phyloP scores from a whole-genome alignment of 64 coral and sea anemone species.

The Acropora yongei region DNA sequence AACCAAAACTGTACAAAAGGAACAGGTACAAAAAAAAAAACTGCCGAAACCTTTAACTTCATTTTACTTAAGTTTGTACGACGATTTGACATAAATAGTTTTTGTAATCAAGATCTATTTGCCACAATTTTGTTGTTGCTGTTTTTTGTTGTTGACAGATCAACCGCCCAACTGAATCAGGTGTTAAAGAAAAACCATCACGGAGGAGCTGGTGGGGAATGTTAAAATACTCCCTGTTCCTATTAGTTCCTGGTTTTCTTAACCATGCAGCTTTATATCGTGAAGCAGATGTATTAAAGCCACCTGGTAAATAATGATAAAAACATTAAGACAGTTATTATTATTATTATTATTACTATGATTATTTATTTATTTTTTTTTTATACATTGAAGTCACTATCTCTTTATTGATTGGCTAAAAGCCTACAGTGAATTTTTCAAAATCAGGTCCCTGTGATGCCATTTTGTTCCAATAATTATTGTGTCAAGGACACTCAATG shows the following conservation, averaged over 20 bases:
- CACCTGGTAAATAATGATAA: constrained; percentile 18
- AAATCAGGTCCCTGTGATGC: no score
- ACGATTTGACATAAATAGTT: not conserved
- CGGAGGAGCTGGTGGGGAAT: constrained; percentile 24
- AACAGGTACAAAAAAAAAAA: constrained; percentile 24
- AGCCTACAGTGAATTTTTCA: no score
- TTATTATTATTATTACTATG: not conserved
- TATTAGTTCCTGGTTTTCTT: constrained; percentile 71
- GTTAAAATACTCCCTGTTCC: constrained; percentile 66
- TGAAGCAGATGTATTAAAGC: constrained; percentile 43
- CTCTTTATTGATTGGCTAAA: no score
- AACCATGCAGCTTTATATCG: constrained; percentile 71
- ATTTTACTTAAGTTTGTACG: not conserved
- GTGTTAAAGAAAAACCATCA: not conserved
- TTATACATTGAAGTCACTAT: no score
- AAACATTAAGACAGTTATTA: not conserved
- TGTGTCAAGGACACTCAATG: no score
- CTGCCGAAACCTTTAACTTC: not conserved
- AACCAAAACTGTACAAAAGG: not conserved
- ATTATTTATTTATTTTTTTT: not conserved
- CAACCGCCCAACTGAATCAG: not conserved
- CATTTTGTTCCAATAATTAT: no score
- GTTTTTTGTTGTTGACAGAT: not conserved
- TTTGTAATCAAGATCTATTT: not conserved
- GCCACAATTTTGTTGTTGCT: not conserved